Evolutionary conservation across 2,888 invertebrate genomes (phyloP).

Genomic region (Chouioia cunea): DNA sequence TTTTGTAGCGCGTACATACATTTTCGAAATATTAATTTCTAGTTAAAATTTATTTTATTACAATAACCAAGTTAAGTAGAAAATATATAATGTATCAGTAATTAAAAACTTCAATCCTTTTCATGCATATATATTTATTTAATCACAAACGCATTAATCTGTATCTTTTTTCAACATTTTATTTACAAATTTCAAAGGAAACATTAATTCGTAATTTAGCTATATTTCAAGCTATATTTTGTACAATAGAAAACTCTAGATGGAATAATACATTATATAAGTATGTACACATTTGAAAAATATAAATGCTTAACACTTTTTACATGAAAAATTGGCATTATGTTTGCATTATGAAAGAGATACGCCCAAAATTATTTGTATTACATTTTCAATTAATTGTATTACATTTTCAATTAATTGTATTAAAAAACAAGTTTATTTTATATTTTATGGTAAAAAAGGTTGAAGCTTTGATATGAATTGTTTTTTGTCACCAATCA

Average conservation of each 20-base stretch:
- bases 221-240: constrained; percentile 24
- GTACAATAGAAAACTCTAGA: constrained; percentile 13
- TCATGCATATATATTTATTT: constrained; percentile 26
- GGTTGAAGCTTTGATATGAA: constrained; percentile 15
- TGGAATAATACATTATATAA: constrained; percentile 23
- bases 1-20: too few species aligned
- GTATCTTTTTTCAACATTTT: constrained; percentile 22
- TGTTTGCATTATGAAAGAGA: not conserved
- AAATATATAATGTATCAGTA: not conserved
- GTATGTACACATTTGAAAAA: constrained; percentile 8
- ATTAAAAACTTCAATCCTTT: not conserved
- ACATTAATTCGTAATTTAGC: constrained; percentile 6
- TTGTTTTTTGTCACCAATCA: constrained; percentile 76
- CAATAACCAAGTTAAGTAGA: too few species aligned
- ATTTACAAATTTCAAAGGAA: constrained; percentile 36
- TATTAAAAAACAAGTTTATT: not conserved
- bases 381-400: constrained; percentile 4
- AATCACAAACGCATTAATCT: constrained; percentile 33
- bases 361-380: not conserved
- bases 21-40: too few species aligned
- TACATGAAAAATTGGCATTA: constrained; percentile 7
- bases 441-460: constrained; percentile 9
- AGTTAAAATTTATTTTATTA: too few species aligned
- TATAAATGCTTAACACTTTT: constrained; percentile 24
- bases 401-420: constrained; percentile 1